Evolutionary conservation across 2,888 invertebrate species (phyloP).

Genomic region (Caenorhabditis zanzibari): DNA sequence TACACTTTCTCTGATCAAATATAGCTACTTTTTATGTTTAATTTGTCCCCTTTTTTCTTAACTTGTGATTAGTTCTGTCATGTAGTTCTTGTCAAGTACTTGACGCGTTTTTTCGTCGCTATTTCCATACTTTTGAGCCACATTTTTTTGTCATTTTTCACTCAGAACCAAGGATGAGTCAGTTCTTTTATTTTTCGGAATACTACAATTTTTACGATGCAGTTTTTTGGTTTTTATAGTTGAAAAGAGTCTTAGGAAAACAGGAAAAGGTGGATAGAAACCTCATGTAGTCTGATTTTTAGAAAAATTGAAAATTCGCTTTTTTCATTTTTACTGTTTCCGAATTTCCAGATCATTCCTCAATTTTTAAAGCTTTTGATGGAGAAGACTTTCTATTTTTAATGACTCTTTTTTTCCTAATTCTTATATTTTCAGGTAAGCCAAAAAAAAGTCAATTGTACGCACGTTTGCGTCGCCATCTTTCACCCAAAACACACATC

Average conservation of each 20-base stretch:
- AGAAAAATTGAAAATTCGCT: too few species aligned
- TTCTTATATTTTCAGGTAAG: slow-evolving; percentile 67
- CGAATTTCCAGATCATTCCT: not conserved
- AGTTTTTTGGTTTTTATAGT: slow-evolving; percentile 8
- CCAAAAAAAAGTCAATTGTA: slow-evolving; percentile 59
- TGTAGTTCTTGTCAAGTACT: slow-evolving; percentile 43
- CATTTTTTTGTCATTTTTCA: not conserved
- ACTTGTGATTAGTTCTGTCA: slow-evolving; percentile 34
- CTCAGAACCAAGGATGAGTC: slow-evolving; percentile 25
- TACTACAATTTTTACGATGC: slow-evolving; percentile 22
- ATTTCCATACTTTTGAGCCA: not conserved
- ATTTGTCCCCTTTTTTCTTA: slow-evolving; percentile 13
- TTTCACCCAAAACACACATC: not conserved
- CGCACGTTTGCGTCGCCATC: slow-evolving; percentile 4
- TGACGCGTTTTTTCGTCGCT: slow-evolving; percentile 37
- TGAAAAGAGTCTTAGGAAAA: not conserved
- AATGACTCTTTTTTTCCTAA: not conserved
- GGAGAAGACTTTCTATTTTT: slow-evolving; percentile 7
- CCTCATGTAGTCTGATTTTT: too few species aligned
- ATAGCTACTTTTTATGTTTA: slow-evolving; percentile 31
- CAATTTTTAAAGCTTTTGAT: not conserved
- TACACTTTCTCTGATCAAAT: slow-evolving; percentile 38
- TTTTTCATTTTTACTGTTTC: not conserved
- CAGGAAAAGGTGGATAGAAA: not conserved
- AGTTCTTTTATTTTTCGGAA: slow-evolving; percentile 11